Evolutionary conservation across 2,888 invertebrate genomes (phyloP), one percentile per base, ranked within the genome.

Genomic region (Luffia ferchaultella): DNA sequence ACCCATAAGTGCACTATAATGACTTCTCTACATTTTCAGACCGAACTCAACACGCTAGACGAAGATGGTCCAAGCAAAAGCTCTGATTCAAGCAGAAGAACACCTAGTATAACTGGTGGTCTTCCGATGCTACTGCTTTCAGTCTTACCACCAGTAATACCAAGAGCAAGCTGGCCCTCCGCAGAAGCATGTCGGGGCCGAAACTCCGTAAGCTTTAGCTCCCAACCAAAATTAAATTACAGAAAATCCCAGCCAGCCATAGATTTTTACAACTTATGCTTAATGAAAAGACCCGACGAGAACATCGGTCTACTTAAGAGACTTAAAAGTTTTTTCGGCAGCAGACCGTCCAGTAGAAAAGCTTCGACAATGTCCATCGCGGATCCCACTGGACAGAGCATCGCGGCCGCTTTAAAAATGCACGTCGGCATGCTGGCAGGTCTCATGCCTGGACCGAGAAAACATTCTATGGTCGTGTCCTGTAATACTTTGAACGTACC

Each of bases 141-240:
- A 16, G 91, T 91, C 5, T 75, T 91, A 0, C 91, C 91, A 0
- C 91, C 91, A 1, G 90, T 91, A 48, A 91, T 91, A 50, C 91
- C 91, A 0, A 83, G 91, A 43, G 91, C 91, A 3, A 90, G 90
- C 67, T 92, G 91, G 92, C 92, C 92, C 0, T 90, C 91, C 12
- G 88, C 91, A 0, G 89, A 91, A 60, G 87, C 86, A 45, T 86
- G 82, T 68, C 79, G 86, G 52, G 85, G 87, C 0, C 67, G 88
- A 16, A 85, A 87, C 57, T 88, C 88, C 1, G 87, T 89, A 52
- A 88, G 87, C 50, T 89, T 89, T 62, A 88, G 88, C 61, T 89
- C 89, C 0, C 88, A 89, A 60, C 89, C 89, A 0, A 88, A 88
- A 63, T 78, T 89, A 0, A 87, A 87, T 64, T 86, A 86, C 58